Percentiles rank a stretch among this genome's conserved stretches.
These are phyloP conservation scores for Oscheius sp. DNA, from an alignment of 2,888 invertebrate genomes.

Conservation along the genomic window DNA sequence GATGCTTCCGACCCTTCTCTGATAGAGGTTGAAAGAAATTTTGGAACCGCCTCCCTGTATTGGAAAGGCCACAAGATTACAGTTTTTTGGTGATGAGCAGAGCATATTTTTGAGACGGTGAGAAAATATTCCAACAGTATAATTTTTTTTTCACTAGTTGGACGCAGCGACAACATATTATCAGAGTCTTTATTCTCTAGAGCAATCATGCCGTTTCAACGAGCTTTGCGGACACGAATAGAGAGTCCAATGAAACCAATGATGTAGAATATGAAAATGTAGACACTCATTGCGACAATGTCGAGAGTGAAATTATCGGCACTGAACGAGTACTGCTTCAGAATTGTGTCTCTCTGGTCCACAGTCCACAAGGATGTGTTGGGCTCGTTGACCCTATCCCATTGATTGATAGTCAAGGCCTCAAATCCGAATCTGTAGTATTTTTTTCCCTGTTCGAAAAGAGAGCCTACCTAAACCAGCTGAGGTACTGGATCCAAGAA, in stretches of 20 bases:
- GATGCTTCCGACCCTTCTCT: too few relatives aligned
- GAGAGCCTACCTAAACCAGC: conserved; percentile 59
- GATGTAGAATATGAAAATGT: conserved; percentile 64
- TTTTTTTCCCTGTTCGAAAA: background rate
- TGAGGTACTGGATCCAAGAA: conserved; percentile 67
- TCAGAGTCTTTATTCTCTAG: too few relatives aligned
- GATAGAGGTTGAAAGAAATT: too few relatives aligned
- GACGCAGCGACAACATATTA: too few relatives aligned
- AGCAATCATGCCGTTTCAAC: conserved; percentile 29
- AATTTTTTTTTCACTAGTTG: too few relatives aligned
- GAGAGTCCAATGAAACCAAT: conserved; percentile 68
- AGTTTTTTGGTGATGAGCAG: too few relatives aligned
- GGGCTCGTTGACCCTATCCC: conserved; percentile 58
- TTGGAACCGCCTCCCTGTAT: too few relatives aligned
- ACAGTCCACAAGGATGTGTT: conserved; percentile 42
- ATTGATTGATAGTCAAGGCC: conserved; percentile 76
- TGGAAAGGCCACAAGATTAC: too few relatives aligned
- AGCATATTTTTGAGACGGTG: too few relatives aligned
- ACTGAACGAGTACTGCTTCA: conserved; percentile 58
- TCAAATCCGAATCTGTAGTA: conserved; percentile 64
- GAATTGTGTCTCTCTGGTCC: conserved; percentile 45
- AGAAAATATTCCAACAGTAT: too few relatives aligned
- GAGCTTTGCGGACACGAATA: conserved; percentile 56
- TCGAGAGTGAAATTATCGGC: conserved; percentile 62
- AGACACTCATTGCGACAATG: conserved; percentile 58